phyloP scores from a whole-genome alignment of 2,113 vertebrate species.

The Panthera uncia region DNA sequence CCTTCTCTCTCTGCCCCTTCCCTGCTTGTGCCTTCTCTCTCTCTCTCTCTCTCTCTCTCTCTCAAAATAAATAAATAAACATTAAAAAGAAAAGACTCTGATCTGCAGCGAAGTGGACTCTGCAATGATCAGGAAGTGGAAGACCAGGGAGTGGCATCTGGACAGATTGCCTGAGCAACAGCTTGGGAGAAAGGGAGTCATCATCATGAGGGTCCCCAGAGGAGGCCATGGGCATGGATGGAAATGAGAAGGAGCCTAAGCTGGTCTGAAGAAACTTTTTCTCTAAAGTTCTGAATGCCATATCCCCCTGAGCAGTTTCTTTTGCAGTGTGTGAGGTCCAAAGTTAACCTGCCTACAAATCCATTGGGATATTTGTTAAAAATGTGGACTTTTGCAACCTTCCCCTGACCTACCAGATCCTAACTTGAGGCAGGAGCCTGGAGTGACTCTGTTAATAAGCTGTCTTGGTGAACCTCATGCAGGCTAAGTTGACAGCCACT shows the following conservation, averaged over 20 bases:
- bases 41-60: too few relatives aligned
- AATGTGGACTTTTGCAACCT: background rate
- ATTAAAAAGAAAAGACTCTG: background rate
- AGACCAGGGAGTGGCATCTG: background rate
- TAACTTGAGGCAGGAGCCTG: background rate
- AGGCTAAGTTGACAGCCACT: background rate
- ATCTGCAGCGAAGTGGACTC: background rate
- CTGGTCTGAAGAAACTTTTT: background rate
- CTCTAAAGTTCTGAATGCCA: background rate
- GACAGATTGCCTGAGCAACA: background rate
- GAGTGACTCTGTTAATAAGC: background rate
- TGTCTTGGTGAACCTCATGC: background rate
- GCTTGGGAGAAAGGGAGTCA: fast-evolving
- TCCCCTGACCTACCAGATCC: background rate
- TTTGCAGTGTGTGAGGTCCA: background rate
- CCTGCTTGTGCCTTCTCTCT: too few relatives aligned
- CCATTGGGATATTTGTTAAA: background rate
- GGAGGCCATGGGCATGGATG: background rate
- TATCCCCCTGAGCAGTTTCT: background rate
- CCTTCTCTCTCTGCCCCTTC: too few relatives aligned
- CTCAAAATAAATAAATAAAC: too few relatives aligned
- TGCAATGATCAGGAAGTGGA: fast-evolving
- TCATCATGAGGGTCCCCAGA: fast-evolving
- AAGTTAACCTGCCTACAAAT: background rate
- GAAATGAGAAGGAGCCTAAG: background rate